Evolutionary conservation across 2,113 vertebrate genomes (phyloP).

Genomic region (Nipponia nippon): DNA sequence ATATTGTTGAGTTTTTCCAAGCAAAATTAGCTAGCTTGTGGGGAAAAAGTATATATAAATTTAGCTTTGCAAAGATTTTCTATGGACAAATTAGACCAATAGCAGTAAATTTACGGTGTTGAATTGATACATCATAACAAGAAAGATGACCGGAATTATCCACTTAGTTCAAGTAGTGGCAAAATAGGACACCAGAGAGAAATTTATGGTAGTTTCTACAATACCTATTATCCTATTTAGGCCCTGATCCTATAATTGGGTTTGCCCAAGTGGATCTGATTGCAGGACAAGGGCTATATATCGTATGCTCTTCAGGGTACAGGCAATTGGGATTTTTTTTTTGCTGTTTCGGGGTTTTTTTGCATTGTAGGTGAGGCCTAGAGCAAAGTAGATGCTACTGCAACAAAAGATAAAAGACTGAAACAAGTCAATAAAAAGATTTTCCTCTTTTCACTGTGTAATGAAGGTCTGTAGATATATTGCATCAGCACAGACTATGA

Average conservation of each 20-base stretch:
- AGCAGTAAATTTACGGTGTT: slow-evolving; percentile 32
- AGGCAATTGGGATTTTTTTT: background rate
- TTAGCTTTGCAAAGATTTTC: slow-evolving; percentile 12
- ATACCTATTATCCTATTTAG: slow-evolving; percentile 66
- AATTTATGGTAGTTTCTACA: slow-evolving; percentile 67
- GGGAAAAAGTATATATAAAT: background rate
- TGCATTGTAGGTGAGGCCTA: background rate
- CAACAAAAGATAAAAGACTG: background rate
- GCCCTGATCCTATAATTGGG: slow-evolving; percentile 64
- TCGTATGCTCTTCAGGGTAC: slow-evolving; percentile 22
- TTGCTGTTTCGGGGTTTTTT: background rate
- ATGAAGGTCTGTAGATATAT: background rate
- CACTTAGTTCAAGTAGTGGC: slow-evolving; percentile 67
- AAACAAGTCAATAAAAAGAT: background rate
- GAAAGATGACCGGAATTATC: slow-evolving; percentile 66
- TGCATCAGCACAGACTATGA: background rate
- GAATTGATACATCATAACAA: slow-evolving; percentile 62
- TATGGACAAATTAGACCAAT: slow-evolving; percentile 45
- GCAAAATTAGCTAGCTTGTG: background rate
- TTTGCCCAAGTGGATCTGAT: slow-evolving; percentile 67
- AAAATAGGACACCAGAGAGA: slow-evolving; percentile 68
- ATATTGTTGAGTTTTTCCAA: background rate
- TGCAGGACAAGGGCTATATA: slow-evolving; percentile 60
- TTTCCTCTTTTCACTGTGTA: background rate
- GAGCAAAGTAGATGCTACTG: background rate